A percentile compares a stretch with the other conserved stretches of the same genome.
Evolutionary conservation across 2,113 vertebrate species (phyloP).

Genomic region (Calidris pugnax): DNA sequence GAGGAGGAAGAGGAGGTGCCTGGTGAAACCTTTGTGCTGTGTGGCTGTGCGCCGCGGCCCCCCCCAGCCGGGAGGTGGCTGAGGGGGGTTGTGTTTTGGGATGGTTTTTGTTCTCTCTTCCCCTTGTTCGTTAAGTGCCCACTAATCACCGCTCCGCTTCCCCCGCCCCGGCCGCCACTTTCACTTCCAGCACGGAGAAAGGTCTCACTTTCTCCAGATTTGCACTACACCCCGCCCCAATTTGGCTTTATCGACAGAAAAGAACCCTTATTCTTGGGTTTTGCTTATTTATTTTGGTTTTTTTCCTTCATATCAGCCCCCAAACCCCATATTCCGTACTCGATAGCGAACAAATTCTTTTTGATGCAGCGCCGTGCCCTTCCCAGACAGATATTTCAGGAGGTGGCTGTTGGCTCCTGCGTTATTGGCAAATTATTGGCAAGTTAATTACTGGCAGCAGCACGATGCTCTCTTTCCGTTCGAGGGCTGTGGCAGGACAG

Average conservation of each 20-base stretch:
- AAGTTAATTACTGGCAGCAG: neutral
- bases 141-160: slow-evolving; percentile 4
- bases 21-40: slow-evolving; percentile 20
- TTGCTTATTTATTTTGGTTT: neutral
- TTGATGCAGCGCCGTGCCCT: neutral
- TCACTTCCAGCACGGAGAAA: neutral
- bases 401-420: neutral
- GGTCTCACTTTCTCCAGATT: neutral
- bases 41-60: slow-evolving; percentile 17
- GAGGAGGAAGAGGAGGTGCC: neutral
- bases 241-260: slow-evolving; percentile 4
- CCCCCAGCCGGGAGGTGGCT: neutral
- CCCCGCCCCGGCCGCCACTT: neutral
- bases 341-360: neutral
- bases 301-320: neutral
- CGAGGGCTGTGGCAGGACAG: too few species aligned
- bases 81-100: slow-evolving; percentile 11
- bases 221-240: neutral
- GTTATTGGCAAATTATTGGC: neutral
- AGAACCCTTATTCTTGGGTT: neutral
- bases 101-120: slow-evolving; percentile 23
- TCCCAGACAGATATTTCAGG: neutral
- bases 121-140: slow-evolving; percentile 33
- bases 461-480: neutral
- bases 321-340: neutral